Evolutionary conservation across 2,888 invertebrate genomes (phyloP).

Genomic region (Lydus trimaculatus): DNA sequence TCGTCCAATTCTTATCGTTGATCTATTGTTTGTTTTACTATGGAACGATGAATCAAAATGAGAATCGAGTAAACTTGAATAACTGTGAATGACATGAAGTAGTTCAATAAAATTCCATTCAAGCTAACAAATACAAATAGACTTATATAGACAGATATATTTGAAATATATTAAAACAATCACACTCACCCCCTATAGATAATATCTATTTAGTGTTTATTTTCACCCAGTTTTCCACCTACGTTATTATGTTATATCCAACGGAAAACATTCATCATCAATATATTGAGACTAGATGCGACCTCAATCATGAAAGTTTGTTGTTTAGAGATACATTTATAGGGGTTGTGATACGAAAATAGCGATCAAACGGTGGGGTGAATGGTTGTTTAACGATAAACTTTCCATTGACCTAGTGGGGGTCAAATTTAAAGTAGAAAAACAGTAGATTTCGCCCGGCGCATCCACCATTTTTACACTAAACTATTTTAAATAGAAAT

Average conservation of each 20-base stretch:
- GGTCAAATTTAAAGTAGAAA: neutral
- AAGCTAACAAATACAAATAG: neutral
- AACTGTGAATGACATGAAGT: constrained; percentile 6
- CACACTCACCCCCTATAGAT: no score
- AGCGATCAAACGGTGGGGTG: neutral
- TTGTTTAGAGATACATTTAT: neutral
- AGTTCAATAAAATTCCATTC: constrained; percentile 2
- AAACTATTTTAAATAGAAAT: no score
- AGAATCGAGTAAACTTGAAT: neutral
- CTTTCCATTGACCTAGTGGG: neutral
- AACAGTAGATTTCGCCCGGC: neutral
- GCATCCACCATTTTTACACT: constrained; percentile 5
- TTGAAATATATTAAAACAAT: no score
- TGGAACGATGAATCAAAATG: neutral
- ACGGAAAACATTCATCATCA: constrained; percentile 11
- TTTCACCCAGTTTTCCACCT: no score
- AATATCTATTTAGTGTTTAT: no score
- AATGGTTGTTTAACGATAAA: neutral
- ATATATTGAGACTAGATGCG: neutral
- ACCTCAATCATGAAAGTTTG: neutral
- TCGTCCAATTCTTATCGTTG: neutral
- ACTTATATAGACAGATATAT: no score
- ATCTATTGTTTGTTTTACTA: neutral
- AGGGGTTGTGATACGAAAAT: neutral
- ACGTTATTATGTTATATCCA: neutral